phyloP scores from a whole-genome alignment of 2,797 vertebrate species.

The Myotis myotis region DNA sequence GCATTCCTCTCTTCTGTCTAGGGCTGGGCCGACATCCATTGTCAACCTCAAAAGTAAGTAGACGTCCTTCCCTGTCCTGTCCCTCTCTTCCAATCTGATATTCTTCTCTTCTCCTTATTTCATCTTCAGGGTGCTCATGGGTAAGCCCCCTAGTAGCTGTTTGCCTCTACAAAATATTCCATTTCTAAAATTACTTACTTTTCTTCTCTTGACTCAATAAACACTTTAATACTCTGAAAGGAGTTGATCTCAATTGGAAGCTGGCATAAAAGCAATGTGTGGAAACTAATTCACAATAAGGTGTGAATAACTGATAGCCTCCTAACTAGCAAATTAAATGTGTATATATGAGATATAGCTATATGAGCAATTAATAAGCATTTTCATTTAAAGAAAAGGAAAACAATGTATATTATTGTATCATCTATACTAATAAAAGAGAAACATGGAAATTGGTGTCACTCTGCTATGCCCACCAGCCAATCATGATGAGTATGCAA shows the following conservation, averaged over 20 bases:
- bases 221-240: slow-evolving; percentile 14
- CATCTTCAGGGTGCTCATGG: background rate
- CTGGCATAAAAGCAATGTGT: background rate
- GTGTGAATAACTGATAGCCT: background rate
- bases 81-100: background rate
- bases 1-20: background rate
- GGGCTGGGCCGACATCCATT: background rate
- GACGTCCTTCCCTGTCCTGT: background rate
- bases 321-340: background rate
- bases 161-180: background rate
- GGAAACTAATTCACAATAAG: background rate
- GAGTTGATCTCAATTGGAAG: background rate
- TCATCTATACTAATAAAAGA: no score
- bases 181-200: background rate
- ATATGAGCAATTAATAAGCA: background rate
- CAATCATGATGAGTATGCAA: no score
- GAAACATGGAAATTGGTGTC: no score
- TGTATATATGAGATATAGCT: background rate
- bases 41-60: background rate
- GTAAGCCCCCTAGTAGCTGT: background rate
- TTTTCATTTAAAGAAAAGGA: background rate
- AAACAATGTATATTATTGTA: background rate
- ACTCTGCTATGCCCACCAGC: no score
- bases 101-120: background rate
- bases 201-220: background rate